Base-by-base conservation (phyloP, 2,888 invertebrate species). In the Cristatella mucedo region DNA sequence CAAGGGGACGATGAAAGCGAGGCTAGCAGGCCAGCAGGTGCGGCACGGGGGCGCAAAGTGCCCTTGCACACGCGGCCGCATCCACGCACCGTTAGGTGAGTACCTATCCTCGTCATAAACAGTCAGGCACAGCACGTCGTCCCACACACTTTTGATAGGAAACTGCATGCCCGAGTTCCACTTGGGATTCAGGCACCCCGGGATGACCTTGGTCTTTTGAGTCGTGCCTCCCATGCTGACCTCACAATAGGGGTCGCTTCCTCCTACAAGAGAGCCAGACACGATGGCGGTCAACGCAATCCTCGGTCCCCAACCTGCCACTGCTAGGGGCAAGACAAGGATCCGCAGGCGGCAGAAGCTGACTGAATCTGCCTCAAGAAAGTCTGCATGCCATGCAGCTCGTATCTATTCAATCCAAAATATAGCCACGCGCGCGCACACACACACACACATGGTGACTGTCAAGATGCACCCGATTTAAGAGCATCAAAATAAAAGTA, bases 141-240 rank as follows among this genome's bases (percentile, higher is more conserved):
- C 74, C 33, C 73, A 60, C 3, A 78, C 59, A 57, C 78, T 76
- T 53, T 75, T 73, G 34, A 80, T 71, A 46, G 76, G 73, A 59
- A 80, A 80, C 63, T 80, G 80, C 79, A 80, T 80, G 34, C 76
- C 75, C 40, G 74, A 70, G 58, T 80, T 77, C 79, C 80, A 80
- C 44, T 76, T 68, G 9, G 79, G 74, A 55, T 72, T 71, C 22
- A 71, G 68, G 19, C 75, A 74, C 41, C 71, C 71, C 15, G 71
- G 70, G 18, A 76, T 69, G 26, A 70, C 68, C 42, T 71, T 71
- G 0, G 80, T 80, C 51, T 73, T 71, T 53, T 77, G 76, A 53
- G 76, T 76, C 63, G 78, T 78, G 21, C 74, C 74, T 4, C 78
- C 79, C 69, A 80, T 72, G 44, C 73, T 74, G 2, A 79, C 76